Evolutionary conservation across 2,113 vertebrate species (phyloP), one percentile per base, ranked within the genome.

Genomic region (Pholis gunnellus): DNA sequence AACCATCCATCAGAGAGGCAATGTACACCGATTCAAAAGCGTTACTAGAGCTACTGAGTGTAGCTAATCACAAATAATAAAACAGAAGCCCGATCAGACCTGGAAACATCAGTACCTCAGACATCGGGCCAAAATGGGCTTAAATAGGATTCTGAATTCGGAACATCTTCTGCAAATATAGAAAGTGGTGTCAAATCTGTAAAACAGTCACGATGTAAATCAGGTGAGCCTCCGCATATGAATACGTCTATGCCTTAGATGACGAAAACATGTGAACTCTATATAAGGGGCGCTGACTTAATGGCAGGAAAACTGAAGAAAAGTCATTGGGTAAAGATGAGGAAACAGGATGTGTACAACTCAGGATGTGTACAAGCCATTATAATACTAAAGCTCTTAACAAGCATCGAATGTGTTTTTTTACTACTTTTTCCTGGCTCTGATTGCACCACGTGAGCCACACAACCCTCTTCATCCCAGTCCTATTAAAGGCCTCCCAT

Each of bases 371-470:
- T n/a, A n/a, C 77, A 73, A 74, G 79, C 20, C 63, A 50, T 82
- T 31, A 60, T 22, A 65, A 80, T 79, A 87, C 86, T 61, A 83
- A 85, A 73, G 63, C 69, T 81, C 44, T 81, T 90, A 87, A 91
- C 73, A 18, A 88, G 84, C 86, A 87, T 76, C 79, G 48, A 72
- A 74, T 75, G 79, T 38, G 25, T 52, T 72, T 42, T 88, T 90
- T 91, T 91, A 93, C 80, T 79, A 75, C 81, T 92, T 92, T 91
- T 92, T 89, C 91, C 89, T 90, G 90, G 89, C 92, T 79, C 78
- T 74, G 20, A 25, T 5, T 72, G 70, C 46, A 63, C 69, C 71
- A 61, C 8, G 44, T 60, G 71, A 79, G 74, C 74, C 66, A 29
- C 15, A 36, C 65, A 75, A 18, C 27, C 9, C 2, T 9, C 57